Base-by-base conservation (phyloP, 2,888 invertebrate genomes). In the Polyommatus iphigenia region DNA sequence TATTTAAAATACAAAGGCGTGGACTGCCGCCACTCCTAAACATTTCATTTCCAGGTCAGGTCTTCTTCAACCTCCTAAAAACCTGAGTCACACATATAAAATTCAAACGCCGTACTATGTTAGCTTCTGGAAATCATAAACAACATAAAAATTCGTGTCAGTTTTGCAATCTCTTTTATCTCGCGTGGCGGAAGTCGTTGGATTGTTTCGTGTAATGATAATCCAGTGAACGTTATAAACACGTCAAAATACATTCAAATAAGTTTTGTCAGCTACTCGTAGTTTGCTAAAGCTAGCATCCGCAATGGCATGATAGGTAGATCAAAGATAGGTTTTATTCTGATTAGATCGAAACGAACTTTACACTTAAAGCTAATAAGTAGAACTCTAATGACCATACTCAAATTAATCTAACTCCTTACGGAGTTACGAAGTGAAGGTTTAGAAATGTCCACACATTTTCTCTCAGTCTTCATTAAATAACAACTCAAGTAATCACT, bases 121-220 rank as follows among this genome's bases (percentile, higher is more conserved):
- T 67, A 84, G 89, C 90, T 90, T 87, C 90, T 90, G 90, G 88
- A 89, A 89, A 88, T 86, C 83, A 86, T 86, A 87, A 86, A 87
- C 83, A 83, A 85, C 86, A 86, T 89, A 86, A 87, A 86, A 84
- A 86, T 87, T 87, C 87, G 85, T 82, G 85, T 85, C 84, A 82
- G 84, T 86, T 75, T 86, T 84, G 87, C 85, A 84, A 89, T 90
- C 87, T 88, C 80, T 80, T 80, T 81, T 87, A 85, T 87, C 87
- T 87, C 83, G 79, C 82, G 83, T 77, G 80, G 88, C 89, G 90
- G 90, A 91, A 90, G 89, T 86, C 83, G 83, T 80, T 78, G 78
- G 78, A 80, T 79, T 36, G 78, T 78, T 79, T 78, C 67, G 36
- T 54, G 54, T 57, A 18, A 41, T 24, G 71, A 72, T 77, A 73